phyloP scores from a whole-genome alignment of 1,140 invertebrate species.

The Trinorchestia longiramus region DNA sequence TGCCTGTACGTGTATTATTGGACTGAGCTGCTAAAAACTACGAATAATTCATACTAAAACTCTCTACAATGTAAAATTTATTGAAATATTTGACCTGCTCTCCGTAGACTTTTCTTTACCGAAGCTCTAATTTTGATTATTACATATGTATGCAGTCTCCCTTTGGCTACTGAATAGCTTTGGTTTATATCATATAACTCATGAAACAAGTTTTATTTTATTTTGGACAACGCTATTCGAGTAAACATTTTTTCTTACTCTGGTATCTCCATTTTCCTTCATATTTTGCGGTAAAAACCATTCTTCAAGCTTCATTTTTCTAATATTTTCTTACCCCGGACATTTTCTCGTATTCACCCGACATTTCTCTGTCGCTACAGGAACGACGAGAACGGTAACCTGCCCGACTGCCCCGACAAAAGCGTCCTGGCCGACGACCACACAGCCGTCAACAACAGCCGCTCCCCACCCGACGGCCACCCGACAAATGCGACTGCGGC shows the following conservation, averaged over 20 bases:
- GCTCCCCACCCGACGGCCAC: neutral
- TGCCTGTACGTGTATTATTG: no score
- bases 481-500: neutral
- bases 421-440: neutral
- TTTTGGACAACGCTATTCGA: neutral
- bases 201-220: neutral
- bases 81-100: neutral
- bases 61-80: neutral
- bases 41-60: no score
- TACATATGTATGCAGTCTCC: no score
- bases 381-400: slow-evolving; percentile 46
- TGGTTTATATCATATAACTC: neutral
- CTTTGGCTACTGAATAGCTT: neutral
- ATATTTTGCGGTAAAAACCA: neutral
- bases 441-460: neutral
- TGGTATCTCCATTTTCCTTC: neutral
- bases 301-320: neutral
- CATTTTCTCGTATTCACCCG: neutral
- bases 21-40: no score
- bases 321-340: neutral
- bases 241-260: neutral
- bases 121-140: neutral
- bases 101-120: neutral
- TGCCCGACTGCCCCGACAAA: slow-evolving; percentile 42
- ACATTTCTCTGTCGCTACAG: neutral